phyloP scores from a whole-genome alignment of 2,113 vertebrate genomes.

The Microtus montanus region DNA sequence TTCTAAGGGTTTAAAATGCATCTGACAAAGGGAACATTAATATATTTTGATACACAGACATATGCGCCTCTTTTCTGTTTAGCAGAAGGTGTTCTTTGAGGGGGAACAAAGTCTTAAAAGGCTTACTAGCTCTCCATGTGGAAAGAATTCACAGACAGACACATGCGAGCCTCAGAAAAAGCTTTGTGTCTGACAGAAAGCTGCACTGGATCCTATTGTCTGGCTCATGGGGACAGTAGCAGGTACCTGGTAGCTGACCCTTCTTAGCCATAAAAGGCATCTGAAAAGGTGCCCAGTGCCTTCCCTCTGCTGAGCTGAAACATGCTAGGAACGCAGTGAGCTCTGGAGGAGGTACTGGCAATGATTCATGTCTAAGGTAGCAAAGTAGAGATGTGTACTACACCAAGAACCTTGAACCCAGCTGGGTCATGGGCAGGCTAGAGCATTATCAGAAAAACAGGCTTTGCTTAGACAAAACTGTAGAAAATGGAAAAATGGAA shows the following conservation, averaged over 20 bases:
- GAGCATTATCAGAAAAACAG: not conserved
- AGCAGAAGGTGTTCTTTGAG: slow-evolving; percentile 24
- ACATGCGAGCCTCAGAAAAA: not conserved
- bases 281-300: not conserved
- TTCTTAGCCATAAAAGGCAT: not conserved
- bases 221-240: not conserved
- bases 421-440: not conserved
- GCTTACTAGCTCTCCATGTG: not conserved
- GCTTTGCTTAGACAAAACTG: not conserved
- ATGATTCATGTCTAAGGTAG: not conserved
- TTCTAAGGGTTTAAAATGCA: slow-evolving; percentile 10
- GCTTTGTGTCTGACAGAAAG: slow-evolving; percentile 34
- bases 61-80: not conserved
- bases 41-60: not conserved
- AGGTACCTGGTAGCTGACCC: not conserved
- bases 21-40: slow-evolving; percentile 24
- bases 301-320: not conserved
- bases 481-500: not conserved
- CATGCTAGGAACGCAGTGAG: not conserved
- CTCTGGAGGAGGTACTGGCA: not conserved
- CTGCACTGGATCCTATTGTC: not conserved
- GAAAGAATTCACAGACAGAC: not conserved
- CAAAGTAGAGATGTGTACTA: not conserved
- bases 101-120: slow-evolving; percentile 6
- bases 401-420: not conserved